Base-by-base conservation (phyloP, 2,888 invertebrate genomes). In the Apamea anceps region DNA sequence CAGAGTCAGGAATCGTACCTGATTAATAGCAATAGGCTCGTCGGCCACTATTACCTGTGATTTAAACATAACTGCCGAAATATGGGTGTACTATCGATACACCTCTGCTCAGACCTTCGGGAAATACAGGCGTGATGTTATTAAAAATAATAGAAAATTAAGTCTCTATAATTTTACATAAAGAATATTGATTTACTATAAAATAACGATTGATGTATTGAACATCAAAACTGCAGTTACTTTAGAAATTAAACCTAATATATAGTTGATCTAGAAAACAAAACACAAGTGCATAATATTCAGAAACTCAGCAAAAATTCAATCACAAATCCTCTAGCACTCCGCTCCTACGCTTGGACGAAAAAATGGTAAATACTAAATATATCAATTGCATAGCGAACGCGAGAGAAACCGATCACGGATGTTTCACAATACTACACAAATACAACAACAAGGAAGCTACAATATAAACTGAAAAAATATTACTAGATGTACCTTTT, bases 401-500 rank as follows among this genome's bases (percentile, higher is more conserved):
- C 84, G 85, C 85, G 87, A 82, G 88, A 84, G 89, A 91, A 92
- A 90, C 90, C 89, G 91, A 91, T 92, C 91, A 91, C 90, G 82
- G 90, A 91, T 91, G 90, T 90, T 92, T 88, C 89, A 92, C 91
- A 91, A 89, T 87, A 79, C 68, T 80, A 72, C 60, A 80, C 77
- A 73, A 79, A 80, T 70, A 73, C 74, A 78, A 68, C 84, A 77
- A 83, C 84, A 82, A 77, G 75, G 68, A 65, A 25, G 10, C n/a
- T 21, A 37, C 42, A 85, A 48, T 32, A 7, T 42, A 32, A 67
- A 75, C 48, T 37, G n/a, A 51, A 51, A 54, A 51, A 63, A 65
- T 65, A 51, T 60, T 77, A 2, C 77, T 84, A 32, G 79, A 85
- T 79, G 70, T 51, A 70, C 73, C 45, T 25, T 28, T 32, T 15